Base-by-base conservation (phyloP, 2,888 invertebrate genomes). In the Bombyx huttoni region DNA sequence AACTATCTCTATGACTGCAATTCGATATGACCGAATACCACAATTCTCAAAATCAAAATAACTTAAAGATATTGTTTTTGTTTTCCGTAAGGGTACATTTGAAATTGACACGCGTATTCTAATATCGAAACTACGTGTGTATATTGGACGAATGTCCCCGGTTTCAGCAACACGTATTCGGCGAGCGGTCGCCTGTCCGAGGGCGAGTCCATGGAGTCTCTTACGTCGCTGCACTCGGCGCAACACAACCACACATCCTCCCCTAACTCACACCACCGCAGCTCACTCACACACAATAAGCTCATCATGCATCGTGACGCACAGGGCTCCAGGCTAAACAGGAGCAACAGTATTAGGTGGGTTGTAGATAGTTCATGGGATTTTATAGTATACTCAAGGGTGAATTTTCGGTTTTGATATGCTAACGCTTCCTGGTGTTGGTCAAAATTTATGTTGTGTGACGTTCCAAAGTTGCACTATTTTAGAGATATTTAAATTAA, bases 281-380 rank as follows among this genome's bases (percentile, higher is more conserved):
- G 92, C 68, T 92, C 92, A 80, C 88, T 88, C 73, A 91, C 91
- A 65, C 91, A 91, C 76, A 90, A 89, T 76, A 89, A 89, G 76
- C 88, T 90, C 74, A 86, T 89, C 83, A 76, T 89, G 81, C 90
- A 90, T 75, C 90, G 90, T 55, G 88, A 89, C 70, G 89, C 90
- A 65, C 91, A 91, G 70, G 82, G 80, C 68, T 89, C 91, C 59
- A 90, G 96, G 72, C 89, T 96, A 64, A 96, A 95, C 84, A 90
- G 96, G 75, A 96, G 96, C 89, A 97, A 96, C 89, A 96, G 96
- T 76, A 96, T 96, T 84, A 96, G 96, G 96, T 96, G 86, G 89
- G 89, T 84, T 62, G 52, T 54, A 56, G 24, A 51, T 8, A 40
- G 12, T 12, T 40, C 6, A 10, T 1, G 40, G 12, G 8, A 40